Evolutionary conservation across 1,140 invertebrate species (phyloP).

Genomic region (Drosophila nigrodunni): DNA sequence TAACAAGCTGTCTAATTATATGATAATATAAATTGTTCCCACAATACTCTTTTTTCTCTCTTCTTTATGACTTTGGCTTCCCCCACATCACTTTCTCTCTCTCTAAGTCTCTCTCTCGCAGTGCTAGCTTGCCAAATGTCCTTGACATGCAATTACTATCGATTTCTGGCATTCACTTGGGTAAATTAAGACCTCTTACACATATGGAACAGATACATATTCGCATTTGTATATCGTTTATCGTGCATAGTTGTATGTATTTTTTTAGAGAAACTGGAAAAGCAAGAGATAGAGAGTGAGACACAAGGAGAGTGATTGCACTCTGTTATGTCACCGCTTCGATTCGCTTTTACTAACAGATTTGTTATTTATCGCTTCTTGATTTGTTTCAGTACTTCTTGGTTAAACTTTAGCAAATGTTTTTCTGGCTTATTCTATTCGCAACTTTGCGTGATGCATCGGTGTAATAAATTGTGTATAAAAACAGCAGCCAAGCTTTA

Average conservation of each 20-base stretch:
- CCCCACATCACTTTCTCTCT: neutral
- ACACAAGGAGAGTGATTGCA: constrained; percentile 2
- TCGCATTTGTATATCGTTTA: neutral
- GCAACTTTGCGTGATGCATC: too few relatives aligned
- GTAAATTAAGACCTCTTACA: constrained; percentile 36
- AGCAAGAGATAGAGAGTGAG: constrained; percentile 10
- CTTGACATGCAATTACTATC: constrained; percentile 54
- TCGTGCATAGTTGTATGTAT: neutral
- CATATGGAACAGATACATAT: neutral
- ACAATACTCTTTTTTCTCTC: too few relatives aligned
- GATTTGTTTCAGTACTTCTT: too few relatives aligned
- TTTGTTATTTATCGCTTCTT: too few relatives aligned
- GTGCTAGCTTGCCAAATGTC: constrained; percentile 22
- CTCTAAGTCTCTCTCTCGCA: constrained; percentile 6
- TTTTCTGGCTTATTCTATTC: too few relatives aligned
- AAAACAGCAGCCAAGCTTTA: too few relatives aligned
- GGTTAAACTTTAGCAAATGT: too few relatives aligned
- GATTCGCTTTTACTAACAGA: constrained; percentile 15
- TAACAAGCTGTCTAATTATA: neutral
- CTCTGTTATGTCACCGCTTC: constrained; percentile 11
- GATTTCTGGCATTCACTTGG: constrained; percentile 51
- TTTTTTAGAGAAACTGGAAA: constrained; percentile 4
- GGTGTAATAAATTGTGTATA: too few relatives aligned
- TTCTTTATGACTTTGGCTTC: too few relatives aligned
- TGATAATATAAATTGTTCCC: too few relatives aligned